Conservation (phyloP, 2,113 vertebrate species). For the Oncorhynchus keta region DNA sequence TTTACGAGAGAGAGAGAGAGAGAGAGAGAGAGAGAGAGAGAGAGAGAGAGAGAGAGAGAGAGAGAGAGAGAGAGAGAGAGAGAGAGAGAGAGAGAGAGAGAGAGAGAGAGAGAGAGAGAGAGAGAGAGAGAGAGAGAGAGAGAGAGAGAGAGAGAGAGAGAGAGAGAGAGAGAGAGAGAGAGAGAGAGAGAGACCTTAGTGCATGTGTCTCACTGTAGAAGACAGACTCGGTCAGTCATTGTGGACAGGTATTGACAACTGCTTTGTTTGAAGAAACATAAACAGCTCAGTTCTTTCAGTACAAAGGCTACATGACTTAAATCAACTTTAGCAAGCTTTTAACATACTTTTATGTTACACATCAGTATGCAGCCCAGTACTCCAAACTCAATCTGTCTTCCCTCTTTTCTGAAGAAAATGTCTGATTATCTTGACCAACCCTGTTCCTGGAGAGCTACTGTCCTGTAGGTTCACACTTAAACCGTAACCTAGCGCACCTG, state of each 20-base stretch:
- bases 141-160: not conserved
- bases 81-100: not conserved
- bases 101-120: too few species aligned
- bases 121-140: too few species aligned
- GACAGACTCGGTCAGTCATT: not conserved
- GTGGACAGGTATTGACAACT: not conserved
- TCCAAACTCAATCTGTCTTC: not conserved
- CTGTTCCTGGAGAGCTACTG: too few species aligned
- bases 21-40: too few species aligned
- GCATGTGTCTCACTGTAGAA: not conserved
- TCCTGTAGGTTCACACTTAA: too few species aligned
- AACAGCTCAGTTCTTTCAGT: slow-evolving; percentile 16
- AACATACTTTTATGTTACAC: not conserved
- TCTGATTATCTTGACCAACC: not conserved
- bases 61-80: not conserved
- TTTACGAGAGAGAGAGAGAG: not conserved
- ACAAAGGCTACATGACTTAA: slow-evolving; percentile 7
- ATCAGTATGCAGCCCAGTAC: not conserved
- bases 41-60: not conserved
- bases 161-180: not conserved
- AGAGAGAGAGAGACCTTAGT: not conserved
- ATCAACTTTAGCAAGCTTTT: not conserved
- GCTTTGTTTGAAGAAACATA: slow-evolving; percentile 21
- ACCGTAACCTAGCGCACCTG: too few species aligned
- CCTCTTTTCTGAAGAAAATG: not conserved